Base-by-base conservation (phyloP, 2,113 vertebrate species). In the Tachycineta bicolor region DNA sequence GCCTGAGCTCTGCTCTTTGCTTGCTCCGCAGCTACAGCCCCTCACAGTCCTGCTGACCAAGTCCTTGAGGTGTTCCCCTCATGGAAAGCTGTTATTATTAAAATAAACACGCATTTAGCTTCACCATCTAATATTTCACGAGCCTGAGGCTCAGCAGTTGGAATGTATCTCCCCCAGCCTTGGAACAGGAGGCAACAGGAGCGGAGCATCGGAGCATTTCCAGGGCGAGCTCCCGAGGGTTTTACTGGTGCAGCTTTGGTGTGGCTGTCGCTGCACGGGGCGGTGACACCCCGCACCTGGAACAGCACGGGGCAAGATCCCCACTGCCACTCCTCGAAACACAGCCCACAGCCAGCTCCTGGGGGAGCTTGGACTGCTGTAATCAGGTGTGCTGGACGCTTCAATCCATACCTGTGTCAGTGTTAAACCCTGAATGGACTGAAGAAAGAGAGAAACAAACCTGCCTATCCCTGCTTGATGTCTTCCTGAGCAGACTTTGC, bases 71-170 rank as follows among this genome's bases (percentile, higher is more conserved):
- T 87, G 55, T 46, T 96, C 91, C 76, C 80, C 71, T 87, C 83
- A 10, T 71, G 88, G 67, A 62, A 68, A 89, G 77, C 80, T 92
- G 70, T 92, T 91, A 90, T 81, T 96, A 94, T 96, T 97, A 93
- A 96, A 97, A 96, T 96, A 97, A 97, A 97, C 93, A 96, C 4
- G 3, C 81, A 34, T 96, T 95, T 67, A 74, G 65, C 94, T 91
- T 71, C 95, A 91, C 91, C 81, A 50, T 75, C 91, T 96, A 96
- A 17, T 71, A 70, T 97, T 97, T 96, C 97, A 96, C 63, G 34
- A 96, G 96, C 67, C 90, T 81, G 92, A 95, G 94, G 96, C 92
- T 52, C 68, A 91, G 88, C 91, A 91, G 74, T 93, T 96, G 94
- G 92, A 96, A 94, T 0, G 0, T 78, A 91, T 96, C 93, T 93